Conservation (phyloP, 2,797 vertebrate species). For the Phrynocephalus forsythii region DNA sequence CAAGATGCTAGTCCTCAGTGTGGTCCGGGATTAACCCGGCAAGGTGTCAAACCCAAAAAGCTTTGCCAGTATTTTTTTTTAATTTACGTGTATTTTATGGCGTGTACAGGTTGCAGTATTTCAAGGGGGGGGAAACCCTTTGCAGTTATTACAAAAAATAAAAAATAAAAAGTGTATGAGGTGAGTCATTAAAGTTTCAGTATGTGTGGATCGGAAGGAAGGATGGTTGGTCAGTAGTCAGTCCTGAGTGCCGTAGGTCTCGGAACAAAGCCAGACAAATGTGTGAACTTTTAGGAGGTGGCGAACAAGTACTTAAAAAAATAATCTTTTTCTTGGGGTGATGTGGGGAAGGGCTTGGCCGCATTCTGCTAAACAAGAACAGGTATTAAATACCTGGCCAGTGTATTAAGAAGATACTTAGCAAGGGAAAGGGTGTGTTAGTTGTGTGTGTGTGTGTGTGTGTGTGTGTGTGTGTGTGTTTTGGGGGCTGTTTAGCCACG, state of each 20-base stretch:
- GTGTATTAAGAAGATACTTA: constrained; percentile 58
- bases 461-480: too few species aligned
- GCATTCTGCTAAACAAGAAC: constrained; percentile 56
- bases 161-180: too few species aligned
- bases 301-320: constrained; percentile 62
- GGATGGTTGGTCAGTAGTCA: not conserved
- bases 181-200: not conserved
- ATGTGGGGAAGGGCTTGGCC: too few species aligned
- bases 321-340: too few species aligned
- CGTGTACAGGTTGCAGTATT: constrained; percentile 26
- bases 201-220: not conserved
- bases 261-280: constrained; percentile 35
- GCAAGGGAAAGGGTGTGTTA: constrained; percentile 52
- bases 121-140: too few species aligned
- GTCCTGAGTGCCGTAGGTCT: constrained; percentile 32
- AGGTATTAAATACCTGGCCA: constrained; percentile 79
- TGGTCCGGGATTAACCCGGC: not conserved
- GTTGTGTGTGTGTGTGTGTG: too few species aligned
- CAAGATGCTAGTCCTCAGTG: too few species aligned
- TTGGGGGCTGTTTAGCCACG: too few species aligned
- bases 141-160: not conserved
- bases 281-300: constrained; percentile 70
- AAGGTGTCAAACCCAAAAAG: not conserved
- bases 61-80: too few species aligned
- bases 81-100: too few species aligned